These are phyloP conservation scores for Drosophila athabasca DNA, from an alignment of 1,140 invertebrate species.

Conservation along the genomic window DNA sequence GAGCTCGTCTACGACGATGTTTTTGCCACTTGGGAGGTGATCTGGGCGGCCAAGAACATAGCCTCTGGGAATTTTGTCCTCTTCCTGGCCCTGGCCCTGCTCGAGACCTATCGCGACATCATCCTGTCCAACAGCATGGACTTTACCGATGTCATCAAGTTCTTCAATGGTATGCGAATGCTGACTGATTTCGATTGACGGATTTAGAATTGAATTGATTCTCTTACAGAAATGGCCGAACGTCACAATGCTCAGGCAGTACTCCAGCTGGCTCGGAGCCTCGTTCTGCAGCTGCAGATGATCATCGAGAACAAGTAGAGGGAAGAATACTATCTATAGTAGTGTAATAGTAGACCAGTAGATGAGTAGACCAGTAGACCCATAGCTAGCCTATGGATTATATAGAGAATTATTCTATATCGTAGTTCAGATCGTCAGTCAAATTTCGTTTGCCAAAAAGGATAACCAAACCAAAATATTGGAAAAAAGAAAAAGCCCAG, in stretches of 20 bases:
- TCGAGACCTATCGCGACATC: constrained; percentile 96
- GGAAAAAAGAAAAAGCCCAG: not conserved
- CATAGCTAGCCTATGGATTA: not conserved
- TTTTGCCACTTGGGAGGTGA: constrained; percentile 96
- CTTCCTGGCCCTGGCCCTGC: constrained; percentile 95
- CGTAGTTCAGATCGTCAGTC: constrained; percentile 20
- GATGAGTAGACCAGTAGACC: too few species aligned
- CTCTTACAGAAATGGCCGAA: constrained; percentile 96
- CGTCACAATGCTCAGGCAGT: constrained; percentile 93
- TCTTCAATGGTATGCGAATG: constrained; percentile 93
- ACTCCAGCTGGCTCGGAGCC: constrained; percentile 91
- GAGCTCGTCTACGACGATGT: constrained; percentile 96
- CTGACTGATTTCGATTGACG: too few species aligned
- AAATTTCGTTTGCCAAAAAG: constrained; percentile 45
- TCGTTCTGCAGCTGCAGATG: constrained; percentile 94
- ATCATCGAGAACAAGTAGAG: constrained; percentile 94
- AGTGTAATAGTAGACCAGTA: too few species aligned
- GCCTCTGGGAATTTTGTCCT: constrained; percentile 95
- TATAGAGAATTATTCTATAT: constrained; percentile 19
- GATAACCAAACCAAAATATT: not conserved
- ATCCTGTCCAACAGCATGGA: constrained; percentile 97
- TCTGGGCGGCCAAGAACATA: constrained; percentile 95
- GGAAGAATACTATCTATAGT: too few species aligned
- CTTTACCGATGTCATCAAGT: constrained; percentile 98
- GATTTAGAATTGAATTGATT: constrained; percentile 16